phyloP scores from a whole-genome alignment of 2,797 vertebrate genomes.

The Anguilla megastoma region DNA sequence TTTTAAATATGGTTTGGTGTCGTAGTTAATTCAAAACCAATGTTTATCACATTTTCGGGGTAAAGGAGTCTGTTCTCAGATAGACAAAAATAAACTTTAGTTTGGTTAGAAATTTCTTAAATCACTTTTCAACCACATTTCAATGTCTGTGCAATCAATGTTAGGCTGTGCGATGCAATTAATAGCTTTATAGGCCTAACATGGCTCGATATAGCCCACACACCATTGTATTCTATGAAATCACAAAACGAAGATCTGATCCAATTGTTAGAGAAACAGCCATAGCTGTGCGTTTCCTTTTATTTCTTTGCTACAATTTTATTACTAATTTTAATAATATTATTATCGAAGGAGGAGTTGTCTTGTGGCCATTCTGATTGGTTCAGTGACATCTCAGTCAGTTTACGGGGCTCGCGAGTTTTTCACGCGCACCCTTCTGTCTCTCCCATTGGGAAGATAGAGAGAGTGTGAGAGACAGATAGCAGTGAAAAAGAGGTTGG shows the following conservation, averaged over 20 bases:
- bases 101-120: background rate
- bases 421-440: background rate
- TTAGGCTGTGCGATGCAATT: background rate
- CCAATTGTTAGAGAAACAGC: background rate
- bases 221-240: background rate
- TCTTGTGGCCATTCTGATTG: background rate
- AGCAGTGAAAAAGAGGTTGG: conserved; percentile 10
- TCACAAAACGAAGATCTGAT: background rate
- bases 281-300: background rate
- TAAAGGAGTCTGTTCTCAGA: background rate
- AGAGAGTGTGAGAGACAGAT: conserved; percentile 24
- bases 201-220: background rate
- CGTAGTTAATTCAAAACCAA: background rate
- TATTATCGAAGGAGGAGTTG: background rate
- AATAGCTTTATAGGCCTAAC: background rate
- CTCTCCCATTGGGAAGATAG: conserved; percentile 22
- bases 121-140: no score
- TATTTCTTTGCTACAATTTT: background rate
- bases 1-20: background rate
- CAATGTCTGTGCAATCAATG: no score
- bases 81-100: background rate
- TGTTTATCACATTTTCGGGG: background rate
- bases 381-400: conserved; percentile 1
- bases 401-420: conserved; percentile 17
- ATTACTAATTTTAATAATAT: background rate